Percentiles rank a stretch among this genome's conserved stretches.
Evolutionary conservation across 2,888 invertebrate genomes (phyloP).

Genomic region (Hesperia comma): DNA sequence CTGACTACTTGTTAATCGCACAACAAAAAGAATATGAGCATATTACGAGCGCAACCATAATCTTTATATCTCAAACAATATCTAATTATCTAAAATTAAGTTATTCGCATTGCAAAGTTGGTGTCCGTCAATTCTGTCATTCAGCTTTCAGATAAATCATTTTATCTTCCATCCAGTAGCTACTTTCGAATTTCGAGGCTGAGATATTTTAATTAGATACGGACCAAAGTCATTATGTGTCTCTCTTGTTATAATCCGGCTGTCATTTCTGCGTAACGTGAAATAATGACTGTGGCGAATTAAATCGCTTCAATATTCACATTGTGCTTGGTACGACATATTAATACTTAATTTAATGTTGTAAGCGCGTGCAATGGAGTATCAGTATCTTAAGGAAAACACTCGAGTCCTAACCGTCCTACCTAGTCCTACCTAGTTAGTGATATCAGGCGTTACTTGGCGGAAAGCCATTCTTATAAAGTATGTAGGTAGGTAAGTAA

Average conservation of each 20-base stretch:
- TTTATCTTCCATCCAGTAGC: slow-evolving; percentile 31
- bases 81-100: slow-evolving; percentile 22
- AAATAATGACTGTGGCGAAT: slow-evolving; percentile 22
- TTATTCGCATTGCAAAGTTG: slow-evolving; percentile 7
- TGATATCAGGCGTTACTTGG: too few relatives aligned
- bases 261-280: slow-evolving; percentile 31
- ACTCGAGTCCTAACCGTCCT: too few relatives aligned
- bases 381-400: too few relatives aligned
- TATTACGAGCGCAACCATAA: background rate
- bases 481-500: too few relatives aligned
- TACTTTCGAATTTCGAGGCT: slow-evolving; percentile 34
- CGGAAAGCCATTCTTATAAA: too few relatives aligned
- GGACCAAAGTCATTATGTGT: slow-evolving; percentile 26
- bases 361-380: background rate
- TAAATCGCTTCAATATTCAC: slow-evolving; percentile 20
- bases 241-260: slow-evolving; percentile 34
- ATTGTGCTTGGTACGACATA: slow-evolving; percentile 16
- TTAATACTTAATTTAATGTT: slow-evolving; percentile 5
- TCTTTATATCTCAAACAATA: background rate
- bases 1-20: too few relatives aligned
- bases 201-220: slow-evolving; percentile 35
- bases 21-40: background rate
- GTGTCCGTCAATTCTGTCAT: slow-evolving; percentile 25
- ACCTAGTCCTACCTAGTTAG: too few relatives aligned
- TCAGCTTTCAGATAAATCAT: slow-evolving; percentile 30